A percentile compares a stretch with the other conserved stretches of the same genome.
These are phyloP conservation scores for Leucophenga montana DNA, from an alignment of 2,888 invertebrate genomes.

Conservation along the genomic window DNA sequence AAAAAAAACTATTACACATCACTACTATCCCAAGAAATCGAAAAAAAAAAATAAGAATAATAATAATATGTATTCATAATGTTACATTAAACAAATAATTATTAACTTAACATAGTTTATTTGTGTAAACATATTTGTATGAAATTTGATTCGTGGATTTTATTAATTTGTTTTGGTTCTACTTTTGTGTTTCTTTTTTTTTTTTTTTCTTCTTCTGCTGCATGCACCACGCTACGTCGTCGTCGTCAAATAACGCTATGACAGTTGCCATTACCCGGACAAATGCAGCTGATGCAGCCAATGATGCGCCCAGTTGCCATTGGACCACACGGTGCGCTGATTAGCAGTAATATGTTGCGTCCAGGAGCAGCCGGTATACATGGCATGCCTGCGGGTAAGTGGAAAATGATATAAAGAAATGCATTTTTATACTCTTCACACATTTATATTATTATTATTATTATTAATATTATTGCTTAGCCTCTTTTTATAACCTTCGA, in stretches of 20 bases:
- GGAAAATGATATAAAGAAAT: background rate
- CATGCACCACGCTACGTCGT: conserved; percentile 26
- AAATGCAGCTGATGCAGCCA: conserved; percentile 72
- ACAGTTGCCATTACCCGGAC: conserved; percentile 67
- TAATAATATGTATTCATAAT: conserved; percentile 45
- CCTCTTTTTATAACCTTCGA: too few relatives aligned
- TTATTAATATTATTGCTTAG: too few relatives aligned
- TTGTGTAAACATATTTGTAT: conserved; percentile 33
- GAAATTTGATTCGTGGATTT: conserved; percentile 2
- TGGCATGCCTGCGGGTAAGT: conserved; percentile 72
- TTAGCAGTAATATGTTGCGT: conserved; percentile 71
- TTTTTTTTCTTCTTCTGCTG: conserved; percentile 44
- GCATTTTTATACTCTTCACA: too few relatives aligned
- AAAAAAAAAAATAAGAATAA: conserved; percentile 30
- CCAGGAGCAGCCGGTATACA: conserved; percentile 64
- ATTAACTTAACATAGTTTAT: conserved; percentile 36
- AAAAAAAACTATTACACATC: conserved; percentile 14
- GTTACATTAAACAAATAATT: conserved; percentile 30
- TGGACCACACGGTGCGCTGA: conserved; percentile 69
- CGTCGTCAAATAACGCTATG: background rate
- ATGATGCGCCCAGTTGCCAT: conserved; percentile 72
- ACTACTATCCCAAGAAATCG: conserved; percentile 14
- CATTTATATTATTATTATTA: too few relatives aligned
- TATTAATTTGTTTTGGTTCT: conserved; percentile 16
- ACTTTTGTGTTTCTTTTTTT: conserved; percentile 37